Percentiles rank a stretch among this genome's conserved stretches.
Conservation (phyloP, 1,140 invertebrate genomes). For the Pachyrhynchus sulphureomaculatus region DNA sequence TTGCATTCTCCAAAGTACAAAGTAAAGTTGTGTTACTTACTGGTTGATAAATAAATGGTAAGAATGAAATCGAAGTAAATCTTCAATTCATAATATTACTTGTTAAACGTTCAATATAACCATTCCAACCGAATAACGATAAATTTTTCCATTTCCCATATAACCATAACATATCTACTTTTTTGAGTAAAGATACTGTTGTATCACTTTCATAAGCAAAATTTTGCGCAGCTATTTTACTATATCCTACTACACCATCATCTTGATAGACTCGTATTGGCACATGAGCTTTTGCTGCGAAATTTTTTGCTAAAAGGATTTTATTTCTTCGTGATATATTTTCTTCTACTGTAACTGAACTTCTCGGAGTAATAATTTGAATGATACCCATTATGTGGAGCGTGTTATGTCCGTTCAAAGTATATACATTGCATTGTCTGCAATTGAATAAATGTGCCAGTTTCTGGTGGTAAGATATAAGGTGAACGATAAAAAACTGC, state of each 20-base stretch:
- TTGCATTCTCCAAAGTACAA: too few relatives aligned
- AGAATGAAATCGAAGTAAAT: too few relatives aligned
- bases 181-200: constrained; percentile 22
- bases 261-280: constrained; percentile 42
- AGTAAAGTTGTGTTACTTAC: too few relatives aligned
- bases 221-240: constrained; percentile 28
- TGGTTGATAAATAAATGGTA: too few relatives aligned
- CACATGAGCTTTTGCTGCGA: constrained; percentile 40
- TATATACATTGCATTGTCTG: constrained; percentile 51
- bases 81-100: too few relatives aligned
- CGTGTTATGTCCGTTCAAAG: constrained; percentile 49
- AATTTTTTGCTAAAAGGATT: constrained; percentile 38
- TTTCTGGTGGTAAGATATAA: constrained; percentile 48
- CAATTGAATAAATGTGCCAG: constrained; percentile 48
- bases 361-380: constrained; percentile 46
- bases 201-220: constrained; percentile 23
- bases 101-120: constrained; percentile 38
- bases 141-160: constrained; percentile 31
- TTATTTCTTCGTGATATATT: constrained; percentile 25
- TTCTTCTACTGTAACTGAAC: constrained; percentile 33
- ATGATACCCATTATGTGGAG: constrained; percentile 51
- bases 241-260: constrained; percentile 33
- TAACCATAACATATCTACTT: constrained; percentile 34
- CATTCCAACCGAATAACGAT: constrained; percentile 37
- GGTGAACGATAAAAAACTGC: constrained; percentile 47